Conservation (phyloP, 92 coral and sea anemone species). For the Palythoa grandis region DNA sequence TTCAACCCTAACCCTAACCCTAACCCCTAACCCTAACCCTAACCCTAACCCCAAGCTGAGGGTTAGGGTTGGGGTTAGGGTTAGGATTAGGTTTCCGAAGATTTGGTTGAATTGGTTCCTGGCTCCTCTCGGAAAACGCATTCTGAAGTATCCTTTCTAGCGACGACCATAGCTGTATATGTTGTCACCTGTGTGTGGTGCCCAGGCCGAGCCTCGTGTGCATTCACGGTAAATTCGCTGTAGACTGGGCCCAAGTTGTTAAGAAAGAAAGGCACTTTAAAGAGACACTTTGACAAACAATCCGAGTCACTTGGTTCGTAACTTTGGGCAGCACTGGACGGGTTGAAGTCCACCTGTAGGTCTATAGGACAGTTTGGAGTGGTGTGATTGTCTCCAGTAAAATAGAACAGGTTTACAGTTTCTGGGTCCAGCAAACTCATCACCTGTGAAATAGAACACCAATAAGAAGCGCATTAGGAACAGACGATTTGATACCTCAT, state of each 20-base stretch:
- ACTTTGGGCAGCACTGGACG: slow-evolving; percentile 86
- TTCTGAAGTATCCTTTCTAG: too few relatives aligned
- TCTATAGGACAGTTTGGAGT: slow-evolving; percentile 93
- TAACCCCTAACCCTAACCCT: too few relatives aligned
- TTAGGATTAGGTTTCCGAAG: too few relatives aligned
- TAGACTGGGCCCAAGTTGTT: slow-evolving; percentile 87
- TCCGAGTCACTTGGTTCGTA: slow-evolving; percentile 56
- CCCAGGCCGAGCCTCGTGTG: slow-evolving; percentile 99
- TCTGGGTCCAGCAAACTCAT: slow-evolving; percentile 88
- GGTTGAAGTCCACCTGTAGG: slow-evolving; percentile 75
- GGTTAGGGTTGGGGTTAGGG: too few relatives aligned
- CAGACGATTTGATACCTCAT: too few relatives aligned
- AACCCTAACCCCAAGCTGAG: too few relatives aligned
- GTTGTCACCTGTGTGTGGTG: too few relatives aligned
- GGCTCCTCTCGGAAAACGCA: too few relatives aligned
- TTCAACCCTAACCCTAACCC: too few relatives aligned
- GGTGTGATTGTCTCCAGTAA: slow-evolving; percentile 77
- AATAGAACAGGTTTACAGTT: slow-evolving; percentile 81
- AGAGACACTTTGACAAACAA: slow-evolving; percentile 60
- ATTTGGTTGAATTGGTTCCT: too few relatives aligned
- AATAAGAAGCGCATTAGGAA: too few relatives aligned
- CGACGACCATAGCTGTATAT: too few relatives aligned
- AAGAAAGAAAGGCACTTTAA: slow-evolving; percentile 82
- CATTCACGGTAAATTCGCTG: slow-evolving; percentile 81
- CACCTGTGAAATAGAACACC: slow-evolving; percentile 49